Conservation (phyloP, 2,888 invertebrate species). For the Cylloceria caligata region DNA sequence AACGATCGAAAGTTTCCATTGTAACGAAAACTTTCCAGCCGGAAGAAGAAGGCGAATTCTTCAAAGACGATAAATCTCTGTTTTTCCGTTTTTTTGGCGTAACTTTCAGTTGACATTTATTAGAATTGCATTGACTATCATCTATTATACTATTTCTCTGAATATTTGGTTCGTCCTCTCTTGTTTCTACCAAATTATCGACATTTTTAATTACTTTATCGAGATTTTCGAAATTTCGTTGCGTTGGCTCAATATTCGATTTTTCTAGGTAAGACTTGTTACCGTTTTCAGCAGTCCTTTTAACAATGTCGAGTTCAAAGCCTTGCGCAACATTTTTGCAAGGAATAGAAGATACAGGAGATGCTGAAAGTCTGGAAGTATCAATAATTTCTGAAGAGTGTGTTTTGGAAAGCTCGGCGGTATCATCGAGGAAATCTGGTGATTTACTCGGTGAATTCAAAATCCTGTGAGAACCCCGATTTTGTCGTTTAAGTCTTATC, state of each 20-base stretch:
- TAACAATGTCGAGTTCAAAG: background rate
- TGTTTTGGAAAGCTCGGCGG: background rate
- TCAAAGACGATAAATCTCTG: background rate
- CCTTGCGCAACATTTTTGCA: background rate
- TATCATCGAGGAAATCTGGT: background rate
- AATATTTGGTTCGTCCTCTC: background rate
- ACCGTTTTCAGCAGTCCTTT: background rate
- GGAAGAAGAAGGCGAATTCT: background rate
- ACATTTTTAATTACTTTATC: background rate
- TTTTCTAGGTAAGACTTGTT: background rate
- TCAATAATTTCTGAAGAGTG: background rate
- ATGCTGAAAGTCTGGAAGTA: background rate
- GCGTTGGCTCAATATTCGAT: background rate
- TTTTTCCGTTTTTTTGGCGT: slow-evolving; percentile 1
- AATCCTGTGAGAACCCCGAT: background rate
- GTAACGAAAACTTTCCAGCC: slow-evolving; percentile 4
- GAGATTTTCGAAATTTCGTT: background rate
- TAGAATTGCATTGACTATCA: background rate
- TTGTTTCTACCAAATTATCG: background rate
- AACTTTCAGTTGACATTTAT: background rate
- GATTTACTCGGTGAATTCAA: background rate
- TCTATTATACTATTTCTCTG: background rate
- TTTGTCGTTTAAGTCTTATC: slow-evolving; percentile 39
- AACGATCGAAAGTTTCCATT: slow-evolving; percentile 11
- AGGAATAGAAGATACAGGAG: background rate